Conservation (phyloP, 2,888 invertebrate species). For the Yponomeuta sedellus region DNA sequence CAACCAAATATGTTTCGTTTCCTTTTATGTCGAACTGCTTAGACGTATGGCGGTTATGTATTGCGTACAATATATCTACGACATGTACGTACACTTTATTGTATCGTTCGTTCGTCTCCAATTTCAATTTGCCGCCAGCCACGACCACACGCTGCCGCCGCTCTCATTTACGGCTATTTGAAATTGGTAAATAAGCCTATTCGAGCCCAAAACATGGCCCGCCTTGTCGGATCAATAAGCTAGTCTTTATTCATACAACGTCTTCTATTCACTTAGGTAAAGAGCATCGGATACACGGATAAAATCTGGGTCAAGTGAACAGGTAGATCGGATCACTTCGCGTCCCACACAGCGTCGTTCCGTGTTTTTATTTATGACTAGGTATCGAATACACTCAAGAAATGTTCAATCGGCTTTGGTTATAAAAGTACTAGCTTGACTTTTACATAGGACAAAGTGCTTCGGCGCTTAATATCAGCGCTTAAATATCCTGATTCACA, state of each 20-base stretch:
- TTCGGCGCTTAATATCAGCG: no score
- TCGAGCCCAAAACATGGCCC: background rate
- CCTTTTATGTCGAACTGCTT: no score
- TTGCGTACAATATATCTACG: no score
- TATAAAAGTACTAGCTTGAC: background rate
- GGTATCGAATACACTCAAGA: background rate
- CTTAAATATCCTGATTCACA: no score
- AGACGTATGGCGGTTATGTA: no score
- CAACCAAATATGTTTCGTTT: no score
- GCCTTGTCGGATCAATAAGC: background rate
- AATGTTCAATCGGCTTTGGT: background rate
- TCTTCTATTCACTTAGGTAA: slow-evolving; percentile 1
- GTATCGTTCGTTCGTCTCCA: background rate
- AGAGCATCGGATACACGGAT: background rate
- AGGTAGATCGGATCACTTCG: background rate
- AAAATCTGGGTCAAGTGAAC: slow-evolving; percentile 1
- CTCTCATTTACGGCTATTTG: background rate
- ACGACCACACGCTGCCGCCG: background rate
- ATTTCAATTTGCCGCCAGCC: background rate
- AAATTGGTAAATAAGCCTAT: background rate
- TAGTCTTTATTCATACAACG: background rate
- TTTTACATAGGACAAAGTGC: background rate
- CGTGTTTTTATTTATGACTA: background rate
- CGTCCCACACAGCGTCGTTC: background rate
- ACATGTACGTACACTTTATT: background rate